These are phyloP conservation scores for Danaus melanippus DNA, from an alignment of 1,140 invertebrate species.

Conservation along the genomic window DNA sequence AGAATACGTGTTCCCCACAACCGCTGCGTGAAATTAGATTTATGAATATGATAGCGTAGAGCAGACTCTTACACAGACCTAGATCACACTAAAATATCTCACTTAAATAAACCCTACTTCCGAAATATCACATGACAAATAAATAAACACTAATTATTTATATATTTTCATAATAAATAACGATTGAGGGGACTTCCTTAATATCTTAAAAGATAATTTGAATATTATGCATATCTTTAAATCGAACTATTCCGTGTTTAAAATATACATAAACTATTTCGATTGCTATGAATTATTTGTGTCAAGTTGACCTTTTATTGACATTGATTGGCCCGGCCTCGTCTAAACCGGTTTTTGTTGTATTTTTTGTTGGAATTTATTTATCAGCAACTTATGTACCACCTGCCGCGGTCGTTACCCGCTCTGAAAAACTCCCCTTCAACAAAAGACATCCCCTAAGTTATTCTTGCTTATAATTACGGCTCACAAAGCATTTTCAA, in stretches of 20 bases:
- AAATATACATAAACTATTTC: too few relatives aligned
- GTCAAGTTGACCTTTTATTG: constrained; percentile 51
- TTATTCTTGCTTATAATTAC: constrained; percentile 69
- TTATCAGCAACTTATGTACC: constrained; percentile 60
- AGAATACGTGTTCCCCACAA: constrained; percentile 27
- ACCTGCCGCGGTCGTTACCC: constrained; percentile 69
- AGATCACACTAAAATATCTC: constrained; percentile 1
- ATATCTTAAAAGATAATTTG: too few relatives aligned
- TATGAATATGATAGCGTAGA: constrained; percentile 28
- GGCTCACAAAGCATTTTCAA: constrained; percentile 55
- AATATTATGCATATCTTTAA: too few relatives aligned
- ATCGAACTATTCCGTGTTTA: too few relatives aligned
- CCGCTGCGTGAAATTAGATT: constrained; percentile 44
- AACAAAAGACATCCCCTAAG: constrained; percentile 65
- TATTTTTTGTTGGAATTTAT: constrained; percentile 56
- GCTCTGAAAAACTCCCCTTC: constrained; percentile 61
- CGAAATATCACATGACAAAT: too few relatives aligned
- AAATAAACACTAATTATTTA: too few relatives aligned
- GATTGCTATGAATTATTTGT: too few relatives aligned
- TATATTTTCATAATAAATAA: too few relatives aligned
- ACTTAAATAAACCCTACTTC: neutral
- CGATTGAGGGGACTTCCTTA: too few relatives aligned
- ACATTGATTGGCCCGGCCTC: constrained; percentile 44
- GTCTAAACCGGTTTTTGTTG: constrained; percentile 56
- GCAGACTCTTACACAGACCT: constrained; percentile 2